These are phyloP conservation scores for Drosophila ambigua DNA, from an alignment of 1,140 invertebrate species.

Conservation along the genomic window DNA sequence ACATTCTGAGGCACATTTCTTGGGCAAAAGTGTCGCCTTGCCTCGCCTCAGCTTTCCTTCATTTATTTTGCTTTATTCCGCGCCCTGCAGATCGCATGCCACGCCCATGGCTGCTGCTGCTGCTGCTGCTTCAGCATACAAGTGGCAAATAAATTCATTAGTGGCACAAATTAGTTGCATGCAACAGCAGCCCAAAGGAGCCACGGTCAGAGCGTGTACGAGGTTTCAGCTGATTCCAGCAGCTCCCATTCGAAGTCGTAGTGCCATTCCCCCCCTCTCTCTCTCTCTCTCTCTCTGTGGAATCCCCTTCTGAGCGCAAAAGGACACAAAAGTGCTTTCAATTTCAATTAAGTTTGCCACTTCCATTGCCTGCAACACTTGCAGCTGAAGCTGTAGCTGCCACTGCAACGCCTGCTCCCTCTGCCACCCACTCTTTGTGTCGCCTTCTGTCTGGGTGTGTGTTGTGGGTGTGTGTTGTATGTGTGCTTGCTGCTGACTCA, in stretches of 20 bases:
- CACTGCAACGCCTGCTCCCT: conserved; percentile 26
- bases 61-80: conserved; percentile 73
- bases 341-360: conserved; percentile 81
- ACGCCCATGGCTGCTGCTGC: conserved; percentile 57
- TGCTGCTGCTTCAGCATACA: conserved; percentile 61
- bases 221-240: conserved; percentile 6
- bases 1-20: too few relatives aligned
- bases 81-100: conserved; percentile 35
- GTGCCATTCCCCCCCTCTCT: too few relatives aligned
- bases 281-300: too few relatives aligned
- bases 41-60: conserved; percentile 60
- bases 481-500: conserved; percentile 70
- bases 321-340: conserved; percentile 81
- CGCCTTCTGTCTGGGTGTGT: conserved; percentile 15
- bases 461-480: conserved; percentile 33
- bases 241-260: too few relatives aligned
- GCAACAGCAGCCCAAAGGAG: conserved; percentile 40
- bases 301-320: conserved; percentile 41
- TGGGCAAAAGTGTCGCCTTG: conserved; percentile 47
- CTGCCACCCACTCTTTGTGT: not conserved
- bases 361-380: conserved; percentile 38
- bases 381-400: conserved; percentile 53
- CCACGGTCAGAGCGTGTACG: conserved; percentile 9
- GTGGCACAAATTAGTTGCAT: conserved; percentile 82
- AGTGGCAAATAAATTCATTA: conserved; percentile 83